phyloP scores from a whole-genome alignment of 2,888 invertebrate genomes.

The Zaprionus bogoriensis region DNA sequence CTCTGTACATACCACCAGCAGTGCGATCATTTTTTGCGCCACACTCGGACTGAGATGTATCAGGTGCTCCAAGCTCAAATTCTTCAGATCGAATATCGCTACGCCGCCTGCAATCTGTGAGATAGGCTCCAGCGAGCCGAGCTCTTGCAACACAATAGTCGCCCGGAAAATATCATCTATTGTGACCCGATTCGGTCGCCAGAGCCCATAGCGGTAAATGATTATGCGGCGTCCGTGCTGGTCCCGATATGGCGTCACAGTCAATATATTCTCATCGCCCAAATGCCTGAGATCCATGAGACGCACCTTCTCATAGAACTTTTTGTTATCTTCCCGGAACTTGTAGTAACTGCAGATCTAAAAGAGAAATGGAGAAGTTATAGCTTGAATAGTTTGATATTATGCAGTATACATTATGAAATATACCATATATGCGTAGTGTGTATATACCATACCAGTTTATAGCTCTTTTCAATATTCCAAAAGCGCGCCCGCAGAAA shows the following conservation, averaged over 20 bases:
- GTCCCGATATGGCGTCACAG: constrained; percentile 90
- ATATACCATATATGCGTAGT: not conserved
- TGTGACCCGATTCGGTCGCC: constrained; percentile 88
- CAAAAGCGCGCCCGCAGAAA: constrained; percentile 90
- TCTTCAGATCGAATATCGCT: constrained; percentile 89
- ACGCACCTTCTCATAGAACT: constrained; percentile 87
- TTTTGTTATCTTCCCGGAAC: constrained; percentile 89
- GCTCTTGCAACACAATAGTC: constrained; percentile 87
- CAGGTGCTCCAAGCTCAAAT: constrained; percentile 88
- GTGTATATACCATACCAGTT: no score
- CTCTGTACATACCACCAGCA: constrained; percentile 86
- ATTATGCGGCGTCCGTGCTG: constrained; percentile 88
- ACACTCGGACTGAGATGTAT: constrained; percentile 89
- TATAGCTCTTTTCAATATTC: constrained; percentile 88
- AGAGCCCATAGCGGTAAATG: constrained; percentile 89
- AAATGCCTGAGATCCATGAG: constrained; percentile 86
- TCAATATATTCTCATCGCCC: constrained; percentile 87
- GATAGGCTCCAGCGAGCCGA: constrained; percentile 89
- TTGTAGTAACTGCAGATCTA: constrained; percentile 88
- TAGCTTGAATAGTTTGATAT: no score
- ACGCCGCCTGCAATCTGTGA: constrained; percentile 91
- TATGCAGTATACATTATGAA: no score
- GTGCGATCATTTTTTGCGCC: constrained; percentile 87
- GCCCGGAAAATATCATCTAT: constrained; percentile 89
- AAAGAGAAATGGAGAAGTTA: no score